Percentiles rank a stretch among this genome's conserved stretches.
Conservation (phyloP, 2,888 invertebrate genomes). For the Petrolisthes cinctipes region DNA sequence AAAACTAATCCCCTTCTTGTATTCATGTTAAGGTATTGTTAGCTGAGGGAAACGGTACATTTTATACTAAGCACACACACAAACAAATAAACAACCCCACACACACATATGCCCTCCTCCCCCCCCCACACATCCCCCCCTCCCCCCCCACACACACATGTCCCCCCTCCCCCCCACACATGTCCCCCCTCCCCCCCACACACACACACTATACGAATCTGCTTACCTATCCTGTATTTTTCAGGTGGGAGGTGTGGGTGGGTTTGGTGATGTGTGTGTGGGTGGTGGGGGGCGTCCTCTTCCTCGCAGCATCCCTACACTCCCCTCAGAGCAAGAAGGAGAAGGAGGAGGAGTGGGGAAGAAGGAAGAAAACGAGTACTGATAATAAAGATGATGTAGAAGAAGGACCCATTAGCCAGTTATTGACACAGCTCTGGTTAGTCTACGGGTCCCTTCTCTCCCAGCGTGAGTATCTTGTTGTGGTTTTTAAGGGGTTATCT, state of each 20-base stretch:
- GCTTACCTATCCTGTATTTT: background rate
- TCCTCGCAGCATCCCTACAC: background rate
- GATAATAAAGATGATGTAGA: too few species aligned
- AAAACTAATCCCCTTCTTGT: background rate
- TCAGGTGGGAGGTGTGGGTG: slow-evolving; percentile 43
- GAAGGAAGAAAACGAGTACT: too few species aligned
- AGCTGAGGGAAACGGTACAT: too few species aligned
- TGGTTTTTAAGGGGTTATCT: background rate
- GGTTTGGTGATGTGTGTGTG: slow-evolving; percentile 24
- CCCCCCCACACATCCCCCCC: background rate
- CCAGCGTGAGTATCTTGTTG: slow-evolving; percentile 17
- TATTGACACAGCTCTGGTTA: slow-evolving; percentile 31
- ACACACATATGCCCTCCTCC: background rate
- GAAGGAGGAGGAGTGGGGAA: too few species aligned
- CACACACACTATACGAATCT: background rate
- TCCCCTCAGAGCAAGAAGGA: background rate
- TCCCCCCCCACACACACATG: background rate
- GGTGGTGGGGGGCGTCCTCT: slow-evolving; percentile 27
- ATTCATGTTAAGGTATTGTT: background rate
- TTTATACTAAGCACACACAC: background rate
- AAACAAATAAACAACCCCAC: background rate
- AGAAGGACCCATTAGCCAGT: background rate
- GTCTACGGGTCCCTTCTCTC: slow-evolving; percentile 37
- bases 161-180: background rate
- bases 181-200: background rate